These are phyloP conservation scores for Tenthredo distinguenda DNA, from an alignment of 2,888 invertebrate genomes.

Conservation along the genomic window DNA sequence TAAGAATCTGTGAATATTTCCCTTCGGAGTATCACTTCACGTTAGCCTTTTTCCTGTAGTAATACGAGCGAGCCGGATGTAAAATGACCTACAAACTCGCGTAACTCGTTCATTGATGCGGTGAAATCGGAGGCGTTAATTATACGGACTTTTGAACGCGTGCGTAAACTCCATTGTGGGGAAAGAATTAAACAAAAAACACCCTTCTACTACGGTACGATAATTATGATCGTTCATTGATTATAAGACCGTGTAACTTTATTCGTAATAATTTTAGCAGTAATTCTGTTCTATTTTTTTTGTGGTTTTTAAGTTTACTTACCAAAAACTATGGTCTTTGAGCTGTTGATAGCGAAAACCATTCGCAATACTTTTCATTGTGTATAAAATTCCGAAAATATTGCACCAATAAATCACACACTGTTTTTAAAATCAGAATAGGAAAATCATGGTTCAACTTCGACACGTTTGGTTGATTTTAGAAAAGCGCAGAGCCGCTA, in stretches of 20 bases:
- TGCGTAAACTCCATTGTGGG: constrained; percentile 11
- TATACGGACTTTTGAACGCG: neutral
- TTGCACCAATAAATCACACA: neutral
- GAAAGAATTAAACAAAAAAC: neutral
- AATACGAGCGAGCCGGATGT: constrained; percentile 10
- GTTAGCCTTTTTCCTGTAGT: neutral
- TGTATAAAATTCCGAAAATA: neutral
- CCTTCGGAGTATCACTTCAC: neutral
- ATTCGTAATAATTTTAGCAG: neutral
- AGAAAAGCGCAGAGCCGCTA: neutral
- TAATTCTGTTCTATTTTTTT: neutral
- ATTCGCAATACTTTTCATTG: constrained; percentile 36
- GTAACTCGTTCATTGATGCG: constrained; percentile 19
- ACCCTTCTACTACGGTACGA: neutral
- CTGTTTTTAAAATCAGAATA: neutral
- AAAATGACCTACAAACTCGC: neutral
- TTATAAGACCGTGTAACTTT: neutral
- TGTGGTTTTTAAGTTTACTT: neutral
- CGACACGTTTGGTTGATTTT: neutral
- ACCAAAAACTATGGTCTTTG: constrained; percentile 27
- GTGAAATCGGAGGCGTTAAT: constrained; percentile 4
- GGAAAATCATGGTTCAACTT: neutral
- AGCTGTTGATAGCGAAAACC: constrained; percentile 41
- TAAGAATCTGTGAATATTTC: neutral
- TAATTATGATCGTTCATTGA: neutral